These are phyloP conservation scores for Tetanocera ferruginea DNA, from an alignment of 2,888 invertebrate genomes.

Conservation along the genomic window DNA sequence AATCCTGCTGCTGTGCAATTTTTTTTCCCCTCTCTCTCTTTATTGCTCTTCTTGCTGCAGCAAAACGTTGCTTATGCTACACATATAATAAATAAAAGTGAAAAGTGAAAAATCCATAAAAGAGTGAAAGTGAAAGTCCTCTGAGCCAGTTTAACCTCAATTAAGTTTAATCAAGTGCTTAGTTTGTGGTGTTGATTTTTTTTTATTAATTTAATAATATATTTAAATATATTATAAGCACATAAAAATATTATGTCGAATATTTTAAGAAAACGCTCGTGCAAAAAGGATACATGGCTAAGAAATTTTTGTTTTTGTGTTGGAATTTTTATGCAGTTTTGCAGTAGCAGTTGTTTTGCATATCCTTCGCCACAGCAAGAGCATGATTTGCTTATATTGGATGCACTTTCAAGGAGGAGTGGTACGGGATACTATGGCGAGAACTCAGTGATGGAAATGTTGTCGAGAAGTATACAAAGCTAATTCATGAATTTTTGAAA, in stretches of 20 bases:
- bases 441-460: constrained; percentile 84
- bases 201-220: no score
- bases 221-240: no score
- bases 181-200: not conserved
- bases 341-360: constrained; percentile 37
- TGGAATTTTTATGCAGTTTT: not conserved
- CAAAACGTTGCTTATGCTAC: no score
- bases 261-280: constrained; percentile 47
- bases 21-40: no score
- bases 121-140: constrained; percentile 61
- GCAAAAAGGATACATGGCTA: constrained; percentile 59
- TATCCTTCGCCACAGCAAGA: constrained; percentile 74
- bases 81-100: constrained; percentile 8
- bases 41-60: no score
- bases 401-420: constrained; percentile 78
- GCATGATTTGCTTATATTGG: constrained; percentile 81
- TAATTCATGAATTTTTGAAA: no score
- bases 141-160: constrained; percentile 26
- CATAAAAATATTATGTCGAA: constrained; percentile 43
- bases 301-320: constrained; percentile 31
- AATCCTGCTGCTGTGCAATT: not conserved
- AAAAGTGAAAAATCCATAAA: not conserved
- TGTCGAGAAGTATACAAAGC: constrained; percentile 80
- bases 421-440: constrained; percentile 71
- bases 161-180: not conserved